These are phyloP conservation scores for Aphidius ervi DNA, from an alignment of 1,140 invertebrate genomes.

Conservation along the genomic window DNA sequence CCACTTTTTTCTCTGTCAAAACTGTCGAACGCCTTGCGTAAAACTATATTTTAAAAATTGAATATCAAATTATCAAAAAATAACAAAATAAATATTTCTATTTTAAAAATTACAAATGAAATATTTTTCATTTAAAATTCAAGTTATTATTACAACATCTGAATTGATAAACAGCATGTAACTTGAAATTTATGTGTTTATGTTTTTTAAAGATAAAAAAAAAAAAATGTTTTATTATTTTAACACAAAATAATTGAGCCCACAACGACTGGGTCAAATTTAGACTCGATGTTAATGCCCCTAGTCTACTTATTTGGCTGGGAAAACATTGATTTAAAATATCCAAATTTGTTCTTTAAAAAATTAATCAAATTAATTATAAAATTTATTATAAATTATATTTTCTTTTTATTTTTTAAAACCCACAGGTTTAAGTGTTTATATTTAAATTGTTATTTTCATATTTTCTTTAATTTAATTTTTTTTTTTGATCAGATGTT, in stretches of 20 bases:
- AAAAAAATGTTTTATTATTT: conserved; percentile 10
- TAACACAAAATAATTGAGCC: neutral
- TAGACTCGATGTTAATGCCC: conserved; percentile 46
- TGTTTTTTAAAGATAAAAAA: conserved; percentile 4
- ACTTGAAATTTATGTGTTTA: too few relatives aligned
- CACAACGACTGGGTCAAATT: conserved; percentile 30
- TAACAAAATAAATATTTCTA: neutral
- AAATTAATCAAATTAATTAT: neutral
- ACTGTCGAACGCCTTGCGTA: conserved; percentile 93
- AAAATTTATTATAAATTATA: neutral
- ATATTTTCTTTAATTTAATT: conserved; percentile 7
- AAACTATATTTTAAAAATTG: conserved; percentile 56
- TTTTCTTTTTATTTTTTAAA: neutral
- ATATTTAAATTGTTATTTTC: neutral
- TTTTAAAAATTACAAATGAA: neutral
- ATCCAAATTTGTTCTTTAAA: too few relatives aligned
- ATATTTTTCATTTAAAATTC: neutral
- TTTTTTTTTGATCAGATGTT: conserved; percentile 3
- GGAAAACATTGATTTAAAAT: too few relatives aligned
- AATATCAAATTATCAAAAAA: conserved; percentile 1
- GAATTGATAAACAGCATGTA: too few relatives aligned
- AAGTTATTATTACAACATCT: too few relatives aligned
- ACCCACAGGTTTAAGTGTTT: conserved; percentile 7
- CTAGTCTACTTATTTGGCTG: conserved; percentile 26
- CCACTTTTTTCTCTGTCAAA: conserved; percentile 93